Base-by-base conservation (phyloP, 2,113 vertebrate genomes). In the Rousettus leschenaultii region DNA sequence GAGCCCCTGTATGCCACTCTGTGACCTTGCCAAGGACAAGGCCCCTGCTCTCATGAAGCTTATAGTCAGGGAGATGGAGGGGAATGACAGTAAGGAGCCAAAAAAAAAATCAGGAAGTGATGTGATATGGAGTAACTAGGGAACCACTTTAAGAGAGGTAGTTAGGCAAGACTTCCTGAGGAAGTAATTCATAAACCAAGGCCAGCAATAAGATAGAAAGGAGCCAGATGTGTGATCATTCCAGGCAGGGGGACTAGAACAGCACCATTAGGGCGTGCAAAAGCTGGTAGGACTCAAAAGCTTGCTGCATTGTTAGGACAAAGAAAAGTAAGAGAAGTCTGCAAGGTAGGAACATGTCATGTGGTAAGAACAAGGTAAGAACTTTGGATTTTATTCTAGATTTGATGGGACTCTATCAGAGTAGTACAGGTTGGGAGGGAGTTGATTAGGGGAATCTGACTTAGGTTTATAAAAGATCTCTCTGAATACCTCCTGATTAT, bases 151-250 rank as follows among this genome's bases (percentile, higher is more conserved):
- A 38, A 86, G 13, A 74, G 63, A 38, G 35, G 57, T 43, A 24
- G 14, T 93, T 82, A 89, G 74, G 90, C 89, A 95, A 96, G 63
- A 71, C 9, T 55, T 71, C 16, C 59, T 88, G 95, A 85, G 95
- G 96, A 97, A 95, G 92, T 95, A 65, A 86, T 79, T 95, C 21
- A 63, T 65, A 66, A 89, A 16, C 53, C 45, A 79, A 43, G 33
- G 78, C 43, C 22, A 12, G 1, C 7, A 63, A 33, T 4, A 51
- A 57, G 28, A 53, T 68, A 15, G 61, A 45, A 77, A 89, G 86
- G 51, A 61, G 26, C 7, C 63, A 43, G 43, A 43, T 7, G 8
- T 51, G 24, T 15, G 40, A 22, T 57, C 86, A 66, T 71, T 40
- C 78, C 0, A 7, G 13, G 14, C 6, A 59, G 73, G 53, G 24